phyloP scores from a whole-genome alignment of 2,113 vertebrate species.

The Rafetus swinhoei region DNA sequence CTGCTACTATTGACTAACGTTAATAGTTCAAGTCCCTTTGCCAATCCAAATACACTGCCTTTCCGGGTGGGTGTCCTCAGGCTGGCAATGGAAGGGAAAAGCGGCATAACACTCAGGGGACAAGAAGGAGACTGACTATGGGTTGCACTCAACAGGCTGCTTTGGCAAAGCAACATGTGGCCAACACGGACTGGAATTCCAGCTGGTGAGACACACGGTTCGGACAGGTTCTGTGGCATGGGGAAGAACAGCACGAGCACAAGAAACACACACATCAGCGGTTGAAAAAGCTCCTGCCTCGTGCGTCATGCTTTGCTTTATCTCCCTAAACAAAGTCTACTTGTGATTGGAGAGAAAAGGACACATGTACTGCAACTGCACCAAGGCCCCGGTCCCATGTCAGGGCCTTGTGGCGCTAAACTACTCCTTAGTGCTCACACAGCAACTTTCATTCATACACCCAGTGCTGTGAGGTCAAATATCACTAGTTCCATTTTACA shows the following conservation, averaged over 20 bases:
- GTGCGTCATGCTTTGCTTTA: accelerated
- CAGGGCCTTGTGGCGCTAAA: not conserved
- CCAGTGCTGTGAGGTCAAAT: not conserved
- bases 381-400: not conserved
- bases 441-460: not conserved
- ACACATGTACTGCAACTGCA: not conserved
- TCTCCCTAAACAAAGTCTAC: not conserved
- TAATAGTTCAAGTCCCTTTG: conserved; percentile 35
- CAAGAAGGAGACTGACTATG: conserved; percentile 45
- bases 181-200: not conserved
- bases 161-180: not conserved
- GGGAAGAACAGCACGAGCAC: not conserved
- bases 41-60: conserved; percentile 53
- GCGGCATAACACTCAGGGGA: not conserved
- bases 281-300: not conserved
- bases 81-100: conserved; percentile 29
- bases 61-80: not conserved
- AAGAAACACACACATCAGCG: not conserved
- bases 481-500: not conserved
- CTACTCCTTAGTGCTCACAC: not conserved
- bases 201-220: not conserved
- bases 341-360: too few relatives aligned
- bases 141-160: conserved; percentile 25
- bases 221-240: not conserved
- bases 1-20: not conserved